phyloP scores from a whole-genome alignment of 2,113 vertebrate species.

The Dicentrarchus labrax region DNA sequence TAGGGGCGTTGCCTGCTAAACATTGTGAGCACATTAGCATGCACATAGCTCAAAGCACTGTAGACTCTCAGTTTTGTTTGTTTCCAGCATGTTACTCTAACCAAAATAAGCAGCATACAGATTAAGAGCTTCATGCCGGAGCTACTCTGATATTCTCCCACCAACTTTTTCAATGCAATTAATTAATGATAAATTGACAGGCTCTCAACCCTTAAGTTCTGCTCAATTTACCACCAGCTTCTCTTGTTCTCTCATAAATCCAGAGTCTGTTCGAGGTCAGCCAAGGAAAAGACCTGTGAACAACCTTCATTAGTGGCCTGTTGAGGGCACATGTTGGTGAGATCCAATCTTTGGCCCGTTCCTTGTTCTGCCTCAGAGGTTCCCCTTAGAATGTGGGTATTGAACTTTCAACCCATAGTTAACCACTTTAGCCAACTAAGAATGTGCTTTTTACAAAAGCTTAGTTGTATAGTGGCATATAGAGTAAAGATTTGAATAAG shows the following conservation, averaged over 20 bases:
- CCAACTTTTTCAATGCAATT: constrained; percentile 40
- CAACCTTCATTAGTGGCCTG: constrained; percentile 78
- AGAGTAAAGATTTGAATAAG: not conserved
- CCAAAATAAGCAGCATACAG: not conserved
- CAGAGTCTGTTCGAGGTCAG: constrained; percentile 77
- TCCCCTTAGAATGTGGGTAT: constrained; percentile 29
- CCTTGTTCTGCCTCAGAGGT: constrained; percentile 62
- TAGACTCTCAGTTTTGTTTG: not conserved
- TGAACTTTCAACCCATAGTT: constrained; percentile 39
- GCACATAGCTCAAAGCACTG: not conserved
- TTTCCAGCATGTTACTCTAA: not conserved
- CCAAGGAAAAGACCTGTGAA: constrained; percentile 72
- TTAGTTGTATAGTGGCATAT: not conserved
- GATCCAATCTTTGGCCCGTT: constrained; percentile 67
- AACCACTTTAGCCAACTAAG: not conserved
- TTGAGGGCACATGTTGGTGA: constrained; percentile 79
- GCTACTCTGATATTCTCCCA: constrained; percentile 3
- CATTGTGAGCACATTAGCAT: too few relatives aligned
- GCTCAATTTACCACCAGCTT: constrained; percentile 62
- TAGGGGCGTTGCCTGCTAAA: too few relatives aligned
- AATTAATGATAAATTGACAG: constrained; percentile 48
- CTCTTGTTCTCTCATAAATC: constrained; percentile 70
- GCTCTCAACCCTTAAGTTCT: constrained; percentile 57
- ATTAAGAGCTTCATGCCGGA: constrained; percentile 1
- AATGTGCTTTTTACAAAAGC: not conserved